A percentile compares a stretch with the other conserved stretches of the same genome.
Conservation (phyloP, 2,113 vertebrate species). For the Antennarius striatus region DNA sequence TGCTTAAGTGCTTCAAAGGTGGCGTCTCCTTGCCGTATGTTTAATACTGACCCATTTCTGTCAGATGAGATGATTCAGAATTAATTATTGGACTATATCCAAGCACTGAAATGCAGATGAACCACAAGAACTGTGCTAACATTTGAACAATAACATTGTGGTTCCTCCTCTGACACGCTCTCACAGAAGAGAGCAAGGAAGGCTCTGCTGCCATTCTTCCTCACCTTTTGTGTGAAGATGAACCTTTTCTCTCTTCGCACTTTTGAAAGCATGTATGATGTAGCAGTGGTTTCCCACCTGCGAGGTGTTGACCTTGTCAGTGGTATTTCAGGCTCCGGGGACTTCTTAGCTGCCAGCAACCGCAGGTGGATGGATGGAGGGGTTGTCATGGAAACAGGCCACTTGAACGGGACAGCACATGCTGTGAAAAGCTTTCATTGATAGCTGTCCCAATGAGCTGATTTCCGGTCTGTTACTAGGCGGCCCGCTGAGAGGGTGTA, state of each 20-base stretch:
- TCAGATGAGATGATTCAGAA: constrained; percentile 4
- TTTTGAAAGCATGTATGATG: constrained; percentile 56
- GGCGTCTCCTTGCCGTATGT: background rate
- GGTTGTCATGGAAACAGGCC: constrained; percentile 79
- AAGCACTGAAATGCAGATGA: background rate
- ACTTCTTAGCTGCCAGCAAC: constrained; percentile 62
- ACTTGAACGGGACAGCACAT: constrained; percentile 57
- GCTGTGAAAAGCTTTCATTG: constrained; percentile 69
- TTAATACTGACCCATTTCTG: constrained; percentile 21
- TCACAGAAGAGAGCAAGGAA: background rate
- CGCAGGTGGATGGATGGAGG: constrained; percentile 63
- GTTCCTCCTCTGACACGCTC: background rate
- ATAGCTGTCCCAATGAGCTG: constrained; percentile 63
- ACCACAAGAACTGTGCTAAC: constrained; percentile 2
- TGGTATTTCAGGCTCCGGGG: constrained; percentile 71
- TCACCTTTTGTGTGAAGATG: constrained; percentile 32
- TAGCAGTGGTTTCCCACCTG: constrained; percentile 65
- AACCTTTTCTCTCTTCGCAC: constrained; percentile 34
- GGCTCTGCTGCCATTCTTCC: constrained; percentile 11
- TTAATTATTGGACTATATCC: constrained; percentile 6
- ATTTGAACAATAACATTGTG: constrained; percentile 2
- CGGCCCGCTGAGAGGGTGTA: constrained; percentile 32
- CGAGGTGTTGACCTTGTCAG: constrained; percentile 75
- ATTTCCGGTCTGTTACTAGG: constrained; percentile 52
- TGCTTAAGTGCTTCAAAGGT: background rate